Evolutionary conservation across 2,888 invertebrate species (phyloP), one percentile per base, ranked within the genome.

Genomic region (Cryptocheilus praepositus): DNA sequence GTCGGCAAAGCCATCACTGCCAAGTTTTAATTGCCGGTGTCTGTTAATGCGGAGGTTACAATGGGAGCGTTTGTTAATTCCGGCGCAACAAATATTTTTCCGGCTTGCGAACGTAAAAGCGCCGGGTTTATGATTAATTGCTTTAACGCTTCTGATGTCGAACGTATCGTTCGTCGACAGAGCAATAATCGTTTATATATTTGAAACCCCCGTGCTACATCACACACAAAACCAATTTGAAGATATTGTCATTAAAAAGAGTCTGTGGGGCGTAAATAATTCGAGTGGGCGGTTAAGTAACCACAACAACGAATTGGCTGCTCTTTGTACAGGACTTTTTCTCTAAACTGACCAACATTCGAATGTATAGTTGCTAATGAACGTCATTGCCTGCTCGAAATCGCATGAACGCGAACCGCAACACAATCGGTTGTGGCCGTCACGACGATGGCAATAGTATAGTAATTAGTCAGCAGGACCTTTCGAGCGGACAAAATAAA

Each of bases 11-110:
- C 64, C 73, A 64, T 75, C 61, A 57, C 69, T 53, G 59, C 54
- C 66, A 79, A 79, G 74, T 81, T 81, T 81, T 81, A 81, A 81
- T 81, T 74, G 71, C 71, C 64, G 21, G 56, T 67, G 76, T 73
- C 74, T 64, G 70, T 71, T 76, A 74, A 73, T 70, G 56, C 65
- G 55, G 22, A 59, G 66, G 64, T 74, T 64, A 68, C 51, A 16
- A 51, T 65, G 16, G 16, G 44, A 15, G 52, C 58, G 58, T 55
- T 51, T 44, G 66, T 71, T 73, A 64, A 75, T 61, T 61, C 54
- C 60, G 19, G 51, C 52, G 36, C 16, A 43, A 22, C 53, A 65
- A 60, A 64, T 53, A 56, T 51, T 64, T 65, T 49, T 18, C 16
- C 49, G 16, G 2, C 16, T 5, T 16, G n/a, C n/a, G 16, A 49